These are phyloP conservation scores for Desmophyllum pertusum DNA, from an alignment of 92 coral and sea anemone genomes.

Conservation along the genomic window DNA sequence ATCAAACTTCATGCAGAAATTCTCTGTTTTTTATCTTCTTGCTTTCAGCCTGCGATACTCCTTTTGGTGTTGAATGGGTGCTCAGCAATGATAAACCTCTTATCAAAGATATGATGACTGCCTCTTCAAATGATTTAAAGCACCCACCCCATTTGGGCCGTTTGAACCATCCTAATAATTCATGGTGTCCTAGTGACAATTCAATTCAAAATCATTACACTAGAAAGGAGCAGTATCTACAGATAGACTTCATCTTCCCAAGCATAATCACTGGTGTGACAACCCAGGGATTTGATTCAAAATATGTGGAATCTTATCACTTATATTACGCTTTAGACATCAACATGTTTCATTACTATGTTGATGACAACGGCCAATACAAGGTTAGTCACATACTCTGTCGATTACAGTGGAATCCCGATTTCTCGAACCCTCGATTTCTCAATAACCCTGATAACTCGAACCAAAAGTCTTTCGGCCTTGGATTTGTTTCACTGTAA, in stretches of 20 bases:
- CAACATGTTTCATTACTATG: background rate
- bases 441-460: too few relatives aligned
- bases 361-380: background rate
- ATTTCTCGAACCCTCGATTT: too few relatives aligned
- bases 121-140: background rate
- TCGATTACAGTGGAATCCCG: background rate
- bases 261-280: background rate
- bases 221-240: constrained; percentile 17
- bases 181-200: constrained; percentile 11
- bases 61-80: constrained; percentile 23
- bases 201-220: background rate
- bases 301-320: constrained; percentile 1
- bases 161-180: background rate
- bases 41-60: constrained; percentile 16
- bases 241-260: constrained; percentile 23
- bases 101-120: constrained; percentile 27
- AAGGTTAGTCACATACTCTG: background rate
- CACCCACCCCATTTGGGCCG: constrained; percentile 23
- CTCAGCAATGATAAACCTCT: background rate
- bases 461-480: too few relatives aligned
- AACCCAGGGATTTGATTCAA: background rate
- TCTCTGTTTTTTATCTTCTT: too few relatives aligned
- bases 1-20: too few relatives aligned
- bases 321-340: constrained; percentile 10
- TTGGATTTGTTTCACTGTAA: too few relatives aligned